phyloP scores from a whole-genome alignment of 1,140 invertebrate genomes.

The Aphelinus atriplicis region DNA sequence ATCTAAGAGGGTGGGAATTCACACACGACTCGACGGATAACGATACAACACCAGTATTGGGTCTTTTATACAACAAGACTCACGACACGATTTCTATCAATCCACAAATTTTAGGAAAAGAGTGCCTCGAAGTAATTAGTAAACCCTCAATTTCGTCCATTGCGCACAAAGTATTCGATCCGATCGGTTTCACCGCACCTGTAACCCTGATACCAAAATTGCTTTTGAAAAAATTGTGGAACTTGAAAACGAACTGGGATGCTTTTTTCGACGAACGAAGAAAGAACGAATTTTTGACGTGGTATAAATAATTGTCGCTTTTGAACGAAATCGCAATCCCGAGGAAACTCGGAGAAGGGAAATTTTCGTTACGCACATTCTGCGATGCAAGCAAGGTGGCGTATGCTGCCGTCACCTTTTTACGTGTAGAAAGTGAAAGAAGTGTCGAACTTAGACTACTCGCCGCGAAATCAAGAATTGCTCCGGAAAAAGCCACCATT shows the following conservation, averaged over 20 bases:
- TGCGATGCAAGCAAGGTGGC: neutral
- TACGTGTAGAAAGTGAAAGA: neutral
- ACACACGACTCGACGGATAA: slow-evolving; percentile 9
- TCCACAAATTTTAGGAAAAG: slow-evolving; percentile 19
- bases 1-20: slow-evolving; percentile 41
- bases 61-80: slow-evolving; percentile 30
- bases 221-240: slow-evolving; percentile 23
- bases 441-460: slow-evolving; percentile 35
- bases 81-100: slow-evolving; percentile 37
- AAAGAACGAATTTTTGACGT: slow-evolving; percentile 30
- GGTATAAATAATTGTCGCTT: slow-evolving; percentile 49
- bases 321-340: slow-evolving; percentile 37
- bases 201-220: slow-evolving; percentile 46
- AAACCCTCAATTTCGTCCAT: slow-evolving; percentile 44
- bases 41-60: slow-evolving; percentile 23
- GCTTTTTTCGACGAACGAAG: neutral
- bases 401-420: neutral
- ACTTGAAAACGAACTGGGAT: slow-evolving; percentile 35
- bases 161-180: slow-evolving; percentile 51
- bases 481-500: slow-evolving; percentile 9
- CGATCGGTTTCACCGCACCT: slow-evolving; percentile 51
- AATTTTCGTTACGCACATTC: neutral
- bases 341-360: neutral
- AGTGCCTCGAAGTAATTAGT: slow-evolving; percentile 25
- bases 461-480: neutral